Conservation (phyloP, 2,797 vertebrate species). For the Lagorchestes hirsutus region DNA sequence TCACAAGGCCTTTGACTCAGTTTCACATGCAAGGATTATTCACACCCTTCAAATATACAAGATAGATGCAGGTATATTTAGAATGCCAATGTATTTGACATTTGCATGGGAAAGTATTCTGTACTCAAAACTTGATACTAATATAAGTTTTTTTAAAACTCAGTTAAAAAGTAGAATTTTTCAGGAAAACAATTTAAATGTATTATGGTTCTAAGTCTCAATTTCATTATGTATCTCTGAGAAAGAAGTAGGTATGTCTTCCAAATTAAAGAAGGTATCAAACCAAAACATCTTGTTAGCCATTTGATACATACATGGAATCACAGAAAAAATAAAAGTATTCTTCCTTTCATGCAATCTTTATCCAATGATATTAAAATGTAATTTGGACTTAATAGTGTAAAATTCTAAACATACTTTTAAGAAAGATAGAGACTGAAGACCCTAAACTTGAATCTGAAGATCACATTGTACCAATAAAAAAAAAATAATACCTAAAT, state of each 20-base stretch:
- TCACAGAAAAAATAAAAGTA: not conserved
- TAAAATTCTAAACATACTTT: not conserved
- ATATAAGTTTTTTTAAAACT: not conserved
- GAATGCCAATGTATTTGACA: not conserved
- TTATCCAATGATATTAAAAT: not conserved
- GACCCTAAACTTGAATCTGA: not conserved
- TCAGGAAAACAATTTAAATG: not conserved
- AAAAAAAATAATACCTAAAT: not conserved
- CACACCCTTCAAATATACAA: not conserved
- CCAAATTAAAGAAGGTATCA: not conserved
- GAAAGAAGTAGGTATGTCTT: not conserved
- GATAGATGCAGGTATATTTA: not conserved
- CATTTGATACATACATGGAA: not conserved
- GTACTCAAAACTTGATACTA: not conserved
- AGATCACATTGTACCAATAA: not conserved
- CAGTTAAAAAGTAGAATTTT: not conserved
- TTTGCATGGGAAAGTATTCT: not conserved
- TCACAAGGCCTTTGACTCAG: not conserved
- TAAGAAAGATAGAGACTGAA: not conserved
- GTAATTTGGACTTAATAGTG: not conserved
- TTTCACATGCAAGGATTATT: not conserved
- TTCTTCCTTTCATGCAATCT: not conserved
- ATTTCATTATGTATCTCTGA: not conserved
- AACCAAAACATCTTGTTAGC: not conserved
- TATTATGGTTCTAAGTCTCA: not conserved